Evolutionary conservation across 64 coral and sea anemone species (phyloP), one percentile per base, ranked within the genome.

Genomic region (Exaiptasia diaphana): DNA sequence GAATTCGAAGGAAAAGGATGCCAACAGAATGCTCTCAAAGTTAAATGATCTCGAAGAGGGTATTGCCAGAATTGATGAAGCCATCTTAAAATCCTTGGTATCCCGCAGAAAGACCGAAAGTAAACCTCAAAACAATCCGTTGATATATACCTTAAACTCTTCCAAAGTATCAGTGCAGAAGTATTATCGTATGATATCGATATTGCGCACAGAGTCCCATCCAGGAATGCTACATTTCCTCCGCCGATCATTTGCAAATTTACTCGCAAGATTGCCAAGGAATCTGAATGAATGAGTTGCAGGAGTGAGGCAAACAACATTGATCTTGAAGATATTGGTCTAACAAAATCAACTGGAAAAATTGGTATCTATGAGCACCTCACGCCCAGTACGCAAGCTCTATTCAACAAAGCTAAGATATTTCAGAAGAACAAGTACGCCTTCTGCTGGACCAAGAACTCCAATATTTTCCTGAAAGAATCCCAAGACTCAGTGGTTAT

Each of bases 161-260:
- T 73, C 46, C 35, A 73, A 13, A 73, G 42, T 45, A 41, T 73
- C 12, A 41, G 69, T 73, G 69, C 69, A 28, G 69, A 72, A 22
- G 8, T 72, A 1, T 21, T 17, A 20, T 43, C 27, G 23, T 40
- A 72, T 18, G 38, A 72, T 35, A 41, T 72, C 17, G 68, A 72
- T 11, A 44, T 35, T 41, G 68, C 39, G 4, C 68, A 72, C 38
- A 39, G 53, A 3, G 15, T 57, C 8, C 28, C 18, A 5, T 17
- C 18, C 25, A 43, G 22, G 24, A 44, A 21, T 1, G 10, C 68
- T 44, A 26, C 32, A 42, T 39, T 26, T 43, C 68, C 38, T 39
- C 24, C 25, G 12, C 83, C 38, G 23, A 81, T 81, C 23, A 37
- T 77, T 77, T 77, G 74, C 44, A 77, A 75, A 75, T 75, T 75